Conservation (phyloP, 2,797 vertebrate genomes). For the Pteropus rufus region DNA sequence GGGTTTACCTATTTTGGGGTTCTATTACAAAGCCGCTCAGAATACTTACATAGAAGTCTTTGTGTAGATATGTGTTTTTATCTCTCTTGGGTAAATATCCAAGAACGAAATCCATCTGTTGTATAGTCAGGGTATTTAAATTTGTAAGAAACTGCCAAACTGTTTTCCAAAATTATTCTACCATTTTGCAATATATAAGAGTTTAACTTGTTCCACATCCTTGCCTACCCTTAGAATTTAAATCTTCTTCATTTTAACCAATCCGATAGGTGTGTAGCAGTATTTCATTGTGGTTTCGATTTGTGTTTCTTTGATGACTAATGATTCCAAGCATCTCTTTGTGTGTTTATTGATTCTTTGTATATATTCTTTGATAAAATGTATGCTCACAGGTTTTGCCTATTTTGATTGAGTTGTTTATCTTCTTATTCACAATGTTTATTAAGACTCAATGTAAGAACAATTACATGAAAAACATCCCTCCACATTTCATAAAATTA, state of each 20-base stretch:
- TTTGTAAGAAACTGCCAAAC: background rate
- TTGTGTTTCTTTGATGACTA: background rate
- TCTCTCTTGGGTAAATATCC: background rate
- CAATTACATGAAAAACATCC: background rate
- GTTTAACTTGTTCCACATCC: background rate
- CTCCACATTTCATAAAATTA: background rate
- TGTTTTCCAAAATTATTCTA: background rate
- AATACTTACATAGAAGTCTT: background rate
- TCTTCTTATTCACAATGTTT: background rate
- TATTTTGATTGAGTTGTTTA: slow-evolving; percentile 7
- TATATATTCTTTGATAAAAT: background rate
- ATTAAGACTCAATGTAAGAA: background rate
- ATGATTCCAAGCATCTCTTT: background rate
- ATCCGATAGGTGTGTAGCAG: background rate
- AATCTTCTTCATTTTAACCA: background rate
- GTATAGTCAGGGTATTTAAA: background rate
- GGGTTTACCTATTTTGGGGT: background rate
- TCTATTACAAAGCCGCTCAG: background rate
- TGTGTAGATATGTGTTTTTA: background rate
- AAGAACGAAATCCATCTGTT: background rate
- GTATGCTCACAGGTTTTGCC: background rate
- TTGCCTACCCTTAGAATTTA: background rate
- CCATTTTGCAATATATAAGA: background rate
- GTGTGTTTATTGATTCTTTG: background rate
- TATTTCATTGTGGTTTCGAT: background rate